These are phyloP conservation scores for Doris montereyensis DNA, from an alignment of 2,888 invertebrate genomes.

Conservation along the genomic window DNA sequence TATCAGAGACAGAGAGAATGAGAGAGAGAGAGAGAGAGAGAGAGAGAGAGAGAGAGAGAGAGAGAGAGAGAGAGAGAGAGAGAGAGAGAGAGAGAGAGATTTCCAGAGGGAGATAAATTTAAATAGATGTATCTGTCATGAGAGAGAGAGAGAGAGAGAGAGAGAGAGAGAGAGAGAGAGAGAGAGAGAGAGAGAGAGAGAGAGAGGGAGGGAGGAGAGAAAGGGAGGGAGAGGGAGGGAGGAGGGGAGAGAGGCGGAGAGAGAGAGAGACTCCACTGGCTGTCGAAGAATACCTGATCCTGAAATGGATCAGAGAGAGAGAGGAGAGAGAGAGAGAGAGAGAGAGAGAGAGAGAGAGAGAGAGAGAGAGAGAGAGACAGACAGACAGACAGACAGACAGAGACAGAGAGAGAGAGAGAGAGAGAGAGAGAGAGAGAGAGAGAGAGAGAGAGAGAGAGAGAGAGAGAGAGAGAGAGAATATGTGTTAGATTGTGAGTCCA, in stretches of 20 bases:
- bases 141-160: no score
- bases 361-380: conserved; percentile 21
- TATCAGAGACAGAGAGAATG: no score
- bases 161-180: no score
- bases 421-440: neutral
- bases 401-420: neutral
- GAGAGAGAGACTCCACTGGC: neutral
- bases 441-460: neutral
- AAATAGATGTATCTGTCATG: no score
- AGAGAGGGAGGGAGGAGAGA: no score
- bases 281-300: neutral
- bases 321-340: neutral
- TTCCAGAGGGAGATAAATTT: no score
- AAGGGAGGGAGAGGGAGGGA: conserved; percentile 26
- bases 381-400: neutral
- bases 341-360: conserved; percentile 10
- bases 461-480: conserved; percentile 4
- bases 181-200: no score
- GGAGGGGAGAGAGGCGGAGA: conserved; percentile 11
- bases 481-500: no score
- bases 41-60: no score
- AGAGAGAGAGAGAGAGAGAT: no score
- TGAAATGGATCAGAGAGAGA: neutral
- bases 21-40: no score
- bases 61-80: no score